Percentiles rank a stretch among this genome's conserved stretches.
Conservation (phyloP, 2,888 invertebrate species). For the Drosophila greeni region DNA sequence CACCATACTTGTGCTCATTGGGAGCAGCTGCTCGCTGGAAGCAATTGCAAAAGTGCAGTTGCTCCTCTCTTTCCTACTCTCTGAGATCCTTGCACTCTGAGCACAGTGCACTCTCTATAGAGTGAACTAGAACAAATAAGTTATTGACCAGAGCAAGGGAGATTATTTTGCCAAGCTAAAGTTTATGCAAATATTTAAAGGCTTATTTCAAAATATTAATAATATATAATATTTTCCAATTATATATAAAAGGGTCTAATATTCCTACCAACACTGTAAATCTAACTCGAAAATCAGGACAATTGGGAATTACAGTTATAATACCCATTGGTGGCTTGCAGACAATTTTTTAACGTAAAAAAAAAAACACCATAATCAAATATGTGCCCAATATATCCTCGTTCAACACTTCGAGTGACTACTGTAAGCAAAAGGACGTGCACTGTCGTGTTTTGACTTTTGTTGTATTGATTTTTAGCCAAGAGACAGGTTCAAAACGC, state of each 20-base stretch:
- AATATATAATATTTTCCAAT: too few species aligned
- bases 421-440: constrained; percentile 20
- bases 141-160: neutral
- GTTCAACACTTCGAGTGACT: neutral
- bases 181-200: neutral
- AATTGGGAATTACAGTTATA: neutral
- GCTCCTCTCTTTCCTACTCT: neutral
- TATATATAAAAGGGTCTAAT: neutral
- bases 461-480: constrained; percentile 47
- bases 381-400: neutral
- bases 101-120: neutral
- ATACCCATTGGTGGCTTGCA: too few species aligned
- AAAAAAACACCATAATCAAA: too few species aligned
- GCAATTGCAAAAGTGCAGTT: neutral
- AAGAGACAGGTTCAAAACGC: constrained; percentile 42
- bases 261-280: neutral
- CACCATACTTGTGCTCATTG: constrained; percentile 10
- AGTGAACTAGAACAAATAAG: neutral
- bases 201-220: too few species aligned
- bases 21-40: constrained; percentile 19
- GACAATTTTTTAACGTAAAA: too few species aligned
- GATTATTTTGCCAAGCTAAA: neutral
- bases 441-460: constrained; percentile 44
- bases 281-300: neutral
- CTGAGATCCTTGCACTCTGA: neutral